Conservation (phyloP, 2,888 invertebrate species). For the Glaucopsyche alexis region DNA sequence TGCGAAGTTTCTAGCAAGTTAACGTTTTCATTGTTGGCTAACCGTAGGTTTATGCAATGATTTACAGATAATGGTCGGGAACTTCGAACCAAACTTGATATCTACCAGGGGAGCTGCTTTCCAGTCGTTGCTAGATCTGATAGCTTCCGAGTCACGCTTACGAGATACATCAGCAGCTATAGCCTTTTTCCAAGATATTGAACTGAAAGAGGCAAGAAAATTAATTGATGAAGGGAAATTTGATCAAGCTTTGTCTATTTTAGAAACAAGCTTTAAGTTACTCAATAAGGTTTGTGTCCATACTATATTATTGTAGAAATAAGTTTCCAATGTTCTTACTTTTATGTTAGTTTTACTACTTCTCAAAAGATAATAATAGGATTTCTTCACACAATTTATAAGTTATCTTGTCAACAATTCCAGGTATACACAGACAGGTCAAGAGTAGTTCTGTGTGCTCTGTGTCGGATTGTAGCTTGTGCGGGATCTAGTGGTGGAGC, state of each 20-base stretch:
- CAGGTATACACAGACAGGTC: constrained; percentile 85
- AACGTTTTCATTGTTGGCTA: neutral
- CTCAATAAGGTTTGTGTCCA: constrained; percentile 67
- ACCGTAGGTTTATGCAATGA: constrained; percentile 3
- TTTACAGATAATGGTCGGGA: constrained; percentile 82
- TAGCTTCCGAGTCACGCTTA: constrained; percentile 77
- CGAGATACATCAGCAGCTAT: constrained; percentile 80
- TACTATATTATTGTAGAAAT: neutral
- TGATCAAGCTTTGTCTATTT: constrained; percentile 81
- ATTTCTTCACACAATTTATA: neutral
- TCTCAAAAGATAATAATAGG: neutral
- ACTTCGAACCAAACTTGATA: constrained; percentile 85
- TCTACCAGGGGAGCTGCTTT: constrained; percentile 83
- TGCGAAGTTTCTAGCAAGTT: neutral
- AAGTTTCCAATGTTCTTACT: too few species aligned
- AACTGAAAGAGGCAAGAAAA: constrained; percentile 81
- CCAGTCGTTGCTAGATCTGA: constrained; percentile 80
- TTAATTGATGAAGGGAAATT: constrained; percentile 80
- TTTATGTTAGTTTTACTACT: too few species aligned
- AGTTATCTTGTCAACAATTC: constrained; percentile 36
- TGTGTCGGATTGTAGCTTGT: constrained; percentile 85
- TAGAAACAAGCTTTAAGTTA: constrained; percentile 85
- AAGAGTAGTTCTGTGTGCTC: constrained; percentile 82
- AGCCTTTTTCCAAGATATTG: constrained; percentile 83
- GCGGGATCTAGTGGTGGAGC: constrained; percentile 70